These are phyloP conservation scores for Herpailurus yagouaroundi DNA, from an alignment of 2,113 vertebrate genomes.

Conservation along the genomic window DNA sequence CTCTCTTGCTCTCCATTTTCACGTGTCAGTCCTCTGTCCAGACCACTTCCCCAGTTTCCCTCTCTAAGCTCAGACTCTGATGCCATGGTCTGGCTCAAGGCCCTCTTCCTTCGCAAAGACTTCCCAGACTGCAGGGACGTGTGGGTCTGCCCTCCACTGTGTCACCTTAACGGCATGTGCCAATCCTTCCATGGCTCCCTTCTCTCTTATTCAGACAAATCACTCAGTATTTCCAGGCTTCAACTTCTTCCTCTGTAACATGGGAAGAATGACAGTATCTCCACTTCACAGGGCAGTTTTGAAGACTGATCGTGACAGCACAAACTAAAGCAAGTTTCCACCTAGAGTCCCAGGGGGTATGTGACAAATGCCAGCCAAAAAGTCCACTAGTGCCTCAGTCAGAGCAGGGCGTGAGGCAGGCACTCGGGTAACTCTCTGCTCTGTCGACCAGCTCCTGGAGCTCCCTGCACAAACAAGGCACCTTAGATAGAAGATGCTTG, in stretches of 20 bases:
- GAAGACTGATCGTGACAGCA: background rate
- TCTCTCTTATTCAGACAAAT: background rate
- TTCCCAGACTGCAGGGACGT: background rate
- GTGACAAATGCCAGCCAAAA: background rate
- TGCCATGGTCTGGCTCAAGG: background rate
- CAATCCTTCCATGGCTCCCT: background rate
- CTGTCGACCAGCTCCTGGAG: background rate
- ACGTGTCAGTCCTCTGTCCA: background rate
- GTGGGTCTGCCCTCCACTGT: accelerated
- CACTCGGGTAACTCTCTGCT: background rate
- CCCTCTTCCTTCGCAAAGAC: background rate
- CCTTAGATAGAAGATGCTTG: background rate
- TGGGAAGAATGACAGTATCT: background rate
- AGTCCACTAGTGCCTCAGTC: background rate
- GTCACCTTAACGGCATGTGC: background rate
- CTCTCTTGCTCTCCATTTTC: background rate
- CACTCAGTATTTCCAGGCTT: background rate
- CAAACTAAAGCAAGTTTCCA: background rate
- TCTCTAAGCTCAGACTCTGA: background rate
- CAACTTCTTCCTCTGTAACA: background rate
- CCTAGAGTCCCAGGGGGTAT: background rate
- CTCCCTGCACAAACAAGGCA: background rate
- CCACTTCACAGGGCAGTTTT: background rate
- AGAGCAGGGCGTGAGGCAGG: background rate
- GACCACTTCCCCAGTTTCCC: background rate